Conservation (phyloP, 2,888 invertebrate species). For the Watsonalla binaria region DNA sequence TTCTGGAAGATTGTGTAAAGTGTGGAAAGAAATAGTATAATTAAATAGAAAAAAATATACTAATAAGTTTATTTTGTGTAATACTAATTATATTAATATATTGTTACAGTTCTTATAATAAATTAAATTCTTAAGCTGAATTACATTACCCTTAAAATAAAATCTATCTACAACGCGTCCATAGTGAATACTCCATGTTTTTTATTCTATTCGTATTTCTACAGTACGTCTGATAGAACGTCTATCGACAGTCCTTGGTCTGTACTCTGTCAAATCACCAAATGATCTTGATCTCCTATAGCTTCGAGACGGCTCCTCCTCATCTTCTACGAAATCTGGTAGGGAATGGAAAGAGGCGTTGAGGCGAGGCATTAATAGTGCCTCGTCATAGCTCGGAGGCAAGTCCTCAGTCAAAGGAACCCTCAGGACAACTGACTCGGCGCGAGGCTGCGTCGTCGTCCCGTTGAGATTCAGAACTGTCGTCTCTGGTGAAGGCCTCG, state of each 20-base stretch:
- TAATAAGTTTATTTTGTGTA: too few species aligned
- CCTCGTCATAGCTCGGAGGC: slow-evolving; percentile 88
- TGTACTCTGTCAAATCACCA: slow-evolving; percentile 60
- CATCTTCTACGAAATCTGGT: slow-evolving; percentile 65
- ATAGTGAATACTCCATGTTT: too few species aligned
- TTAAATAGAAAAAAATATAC: too few species aligned
- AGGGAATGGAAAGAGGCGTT: slow-evolving; percentile 80
- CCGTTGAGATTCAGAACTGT: slow-evolving; percentile 58
- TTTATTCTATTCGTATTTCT: slow-evolving; percentile 43
- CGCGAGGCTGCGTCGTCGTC: slow-evolving; percentile 32
- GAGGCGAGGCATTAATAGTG: slow-evolving; percentile 84
- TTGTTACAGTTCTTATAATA: too few species aligned
- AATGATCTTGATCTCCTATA: slow-evolving; percentile 68
- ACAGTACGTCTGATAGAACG: slow-evolving; percentile 63
- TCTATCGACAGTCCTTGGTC: slow-evolving; percentile 51
- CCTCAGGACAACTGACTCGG: slow-evolving; percentile 52
- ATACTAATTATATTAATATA: too few species aligned
- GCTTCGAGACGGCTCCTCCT: slow-evolving; percentile 38
- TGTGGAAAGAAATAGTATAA: too few species aligned
- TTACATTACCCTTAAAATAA: too few species aligned
- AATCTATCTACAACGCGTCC: too few species aligned
- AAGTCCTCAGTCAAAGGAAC: slow-evolving; percentile 59
- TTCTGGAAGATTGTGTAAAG: too few species aligned
- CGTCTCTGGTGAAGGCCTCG: slow-evolving; percentile 56
- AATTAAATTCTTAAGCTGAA: too few species aligned